Percentiles rank a stretch among this genome's conserved stretches.
Conservation (phyloP, 2,797 vertebrate genomes). For the Macroramphosus scolopax region DNA sequence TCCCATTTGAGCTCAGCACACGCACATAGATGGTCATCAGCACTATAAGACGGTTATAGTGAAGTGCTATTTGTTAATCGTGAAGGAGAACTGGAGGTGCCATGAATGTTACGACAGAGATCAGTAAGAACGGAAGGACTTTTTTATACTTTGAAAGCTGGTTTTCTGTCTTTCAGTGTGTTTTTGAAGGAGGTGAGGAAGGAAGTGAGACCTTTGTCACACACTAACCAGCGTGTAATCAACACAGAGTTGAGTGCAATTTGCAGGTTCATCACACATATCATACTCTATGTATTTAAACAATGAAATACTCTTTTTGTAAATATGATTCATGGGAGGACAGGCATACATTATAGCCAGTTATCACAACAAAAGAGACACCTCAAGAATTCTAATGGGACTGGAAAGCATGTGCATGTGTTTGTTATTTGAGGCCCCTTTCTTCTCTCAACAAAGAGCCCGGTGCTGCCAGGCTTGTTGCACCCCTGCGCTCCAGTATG, state of each 20-base stretch:
- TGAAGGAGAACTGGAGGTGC: slow-evolving; percentile 4
- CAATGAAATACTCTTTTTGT: too few relatives aligned
- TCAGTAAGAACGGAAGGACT: too few relatives aligned
- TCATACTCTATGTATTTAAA: too few relatives aligned
- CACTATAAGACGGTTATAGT: slow-evolving; percentile 2
- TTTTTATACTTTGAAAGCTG: too few relatives aligned
- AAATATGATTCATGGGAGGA: too few relatives aligned
- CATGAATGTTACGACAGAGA: too few relatives aligned
- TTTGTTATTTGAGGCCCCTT: slow-evolving; percentile 39
- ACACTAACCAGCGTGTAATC: too few relatives aligned
- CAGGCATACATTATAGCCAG: slow-evolving; percentile 1
- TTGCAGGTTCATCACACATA: too few relatives aligned
- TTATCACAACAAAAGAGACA: slow-evolving; percentile 7
- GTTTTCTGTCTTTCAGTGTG: background rate
- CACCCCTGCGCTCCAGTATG: slow-evolving; percentile 31
- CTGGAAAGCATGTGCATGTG: slow-evolving; percentile 46
- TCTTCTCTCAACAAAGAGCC: slow-evolving; percentile 53
- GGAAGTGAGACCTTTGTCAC: background rate
- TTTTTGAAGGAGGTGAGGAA: slow-evolving; percentile 5
- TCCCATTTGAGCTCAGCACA: slow-evolving; percentile 4
- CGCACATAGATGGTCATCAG: slow-evolving; percentile 9
- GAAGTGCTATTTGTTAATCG: slow-evolving; percentile 5
- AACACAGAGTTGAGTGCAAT: too few relatives aligned
- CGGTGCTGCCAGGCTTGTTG: slow-evolving; percentile 40
- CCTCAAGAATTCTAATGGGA: slow-evolving; percentile 23